These are phyloP conservation scores for Archocentrus centrarchus DNA, from an alignment of 2,113 vertebrate species.

Conservation along the genomic window DNA sequence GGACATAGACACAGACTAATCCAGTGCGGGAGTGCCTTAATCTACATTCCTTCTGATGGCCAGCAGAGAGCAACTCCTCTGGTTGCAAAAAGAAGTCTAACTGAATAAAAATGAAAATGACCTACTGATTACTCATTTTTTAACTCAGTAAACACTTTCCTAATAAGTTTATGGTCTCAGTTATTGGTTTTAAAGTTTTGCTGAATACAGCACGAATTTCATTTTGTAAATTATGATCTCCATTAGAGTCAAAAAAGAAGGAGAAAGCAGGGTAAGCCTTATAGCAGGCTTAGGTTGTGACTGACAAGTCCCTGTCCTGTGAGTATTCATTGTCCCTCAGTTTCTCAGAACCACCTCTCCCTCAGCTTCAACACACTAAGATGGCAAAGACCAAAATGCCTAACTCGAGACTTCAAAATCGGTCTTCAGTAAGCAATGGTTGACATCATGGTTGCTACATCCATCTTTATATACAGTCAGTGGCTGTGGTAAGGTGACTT, in stretches of 20 bases:
- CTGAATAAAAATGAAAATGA: too few relatives aligned
- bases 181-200: neutral
- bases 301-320: neutral
- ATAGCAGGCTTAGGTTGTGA: neutral
- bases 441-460: too few relatives aligned
- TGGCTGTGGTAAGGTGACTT: neutral
- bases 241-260: too few relatives aligned
- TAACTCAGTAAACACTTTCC: neutral
- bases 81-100: too few relatives aligned
- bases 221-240: too few relatives aligned
- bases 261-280: neutral
- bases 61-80: too few relatives aligned
- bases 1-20: neutral
- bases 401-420: too few relatives aligned
- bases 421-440: too few relatives aligned
- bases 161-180: neutral
- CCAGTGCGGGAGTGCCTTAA: neutral
- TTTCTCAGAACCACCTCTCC: too few relatives aligned
- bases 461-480: too few relatives aligned
- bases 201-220: neutral
- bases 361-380: neutral
- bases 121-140: too few relatives aligned
- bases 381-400: neutral
- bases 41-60: fast-evolving
- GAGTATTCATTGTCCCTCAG: neutral